Percentiles rank a stretch among this genome's conserved stretches.
Evolutionary conservation across 2,113 vertebrate species (phyloP).

Genomic region (Gobius niger): DNA sequence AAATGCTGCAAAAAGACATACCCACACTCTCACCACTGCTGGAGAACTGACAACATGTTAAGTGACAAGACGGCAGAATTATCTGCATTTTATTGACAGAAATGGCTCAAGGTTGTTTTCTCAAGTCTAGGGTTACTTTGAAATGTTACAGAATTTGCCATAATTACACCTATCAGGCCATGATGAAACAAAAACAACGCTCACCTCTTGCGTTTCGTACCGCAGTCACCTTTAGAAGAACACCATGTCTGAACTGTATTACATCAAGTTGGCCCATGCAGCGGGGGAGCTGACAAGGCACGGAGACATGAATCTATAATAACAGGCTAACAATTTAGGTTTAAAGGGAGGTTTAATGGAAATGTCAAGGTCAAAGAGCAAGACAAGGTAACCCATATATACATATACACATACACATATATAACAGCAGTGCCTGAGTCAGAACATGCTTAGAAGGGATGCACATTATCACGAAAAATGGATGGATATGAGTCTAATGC

Average conservation of each 20-base stretch:
- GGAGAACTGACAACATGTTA: neutral
- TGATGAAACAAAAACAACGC: conserved; percentile 31
- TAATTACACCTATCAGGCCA: conserved; percentile 32
- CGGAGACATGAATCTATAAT: conserved; percentile 18
- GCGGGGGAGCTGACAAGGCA: conserved; percentile 17
- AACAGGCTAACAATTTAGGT: conserved; percentile 32
- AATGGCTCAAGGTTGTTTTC: conserved; percentile 40
- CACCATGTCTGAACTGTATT: conserved; percentile 7
- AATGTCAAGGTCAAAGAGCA: conserved; percentile 26
- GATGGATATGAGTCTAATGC: no score
- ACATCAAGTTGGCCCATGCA: conserved; percentile 9
- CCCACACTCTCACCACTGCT: neutral
- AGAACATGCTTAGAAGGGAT: no score
- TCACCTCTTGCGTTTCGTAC: conserved; percentile 7
- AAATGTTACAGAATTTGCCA: conserved; percentile 33
- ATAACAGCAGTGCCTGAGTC: neutral
- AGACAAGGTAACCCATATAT: neutral
- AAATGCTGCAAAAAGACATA: neutral
- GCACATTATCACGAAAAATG: no score
- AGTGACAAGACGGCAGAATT: neutral
- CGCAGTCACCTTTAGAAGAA: conserved; percentile 22
- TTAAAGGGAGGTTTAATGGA: conserved; percentile 48
- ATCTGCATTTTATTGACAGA: conserved; percentile 18
- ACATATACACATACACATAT: no score
- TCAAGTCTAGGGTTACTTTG: conserved; percentile 27